Conservation (phyloP, 2,797 vertebrate genomes). For the Paguma larvata region DNA sequence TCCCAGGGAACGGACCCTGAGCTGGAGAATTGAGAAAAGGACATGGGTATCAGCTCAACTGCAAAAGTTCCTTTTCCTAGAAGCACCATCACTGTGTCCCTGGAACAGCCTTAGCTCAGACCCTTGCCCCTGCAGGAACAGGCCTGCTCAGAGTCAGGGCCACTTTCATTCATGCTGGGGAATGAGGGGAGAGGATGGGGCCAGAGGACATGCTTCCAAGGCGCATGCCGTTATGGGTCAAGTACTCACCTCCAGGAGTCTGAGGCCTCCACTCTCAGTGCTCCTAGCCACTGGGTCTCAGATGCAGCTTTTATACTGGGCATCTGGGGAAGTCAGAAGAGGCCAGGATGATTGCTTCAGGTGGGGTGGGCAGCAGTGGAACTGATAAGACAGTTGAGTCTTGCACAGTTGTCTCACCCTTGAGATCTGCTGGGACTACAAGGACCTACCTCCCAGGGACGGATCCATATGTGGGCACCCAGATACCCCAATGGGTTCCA, state of each 20-base stretch:
- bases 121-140: accelerated
- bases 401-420: background rate
- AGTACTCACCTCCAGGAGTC: background rate
- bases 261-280: background rate
- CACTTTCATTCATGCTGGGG: too few species aligned
- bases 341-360: constrained; percentile 61
- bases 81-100: accelerated
- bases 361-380: background rate
- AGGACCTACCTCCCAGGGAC: background rate
- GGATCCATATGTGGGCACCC: background rate
- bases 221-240: background rate
- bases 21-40: background rate
- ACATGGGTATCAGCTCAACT: too few species aligned
- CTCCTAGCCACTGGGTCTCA: background rate
- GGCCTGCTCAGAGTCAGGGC: accelerated
- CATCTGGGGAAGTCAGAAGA: constrained; percentile 60
- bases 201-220: background rate
- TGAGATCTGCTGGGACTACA: background rate
- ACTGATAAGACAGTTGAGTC: background rate
- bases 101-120: background rate
- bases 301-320: constrained; percentile 43
- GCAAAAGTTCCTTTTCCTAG: background rate
- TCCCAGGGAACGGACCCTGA: background rate
- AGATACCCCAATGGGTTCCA: accelerated
- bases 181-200: background rate